A percentile compares a stretch with the other conserved stretches of the same genome.
Conservation (phyloP, 2,113 vertebrate genomes). For the Gobius niger region DNA sequence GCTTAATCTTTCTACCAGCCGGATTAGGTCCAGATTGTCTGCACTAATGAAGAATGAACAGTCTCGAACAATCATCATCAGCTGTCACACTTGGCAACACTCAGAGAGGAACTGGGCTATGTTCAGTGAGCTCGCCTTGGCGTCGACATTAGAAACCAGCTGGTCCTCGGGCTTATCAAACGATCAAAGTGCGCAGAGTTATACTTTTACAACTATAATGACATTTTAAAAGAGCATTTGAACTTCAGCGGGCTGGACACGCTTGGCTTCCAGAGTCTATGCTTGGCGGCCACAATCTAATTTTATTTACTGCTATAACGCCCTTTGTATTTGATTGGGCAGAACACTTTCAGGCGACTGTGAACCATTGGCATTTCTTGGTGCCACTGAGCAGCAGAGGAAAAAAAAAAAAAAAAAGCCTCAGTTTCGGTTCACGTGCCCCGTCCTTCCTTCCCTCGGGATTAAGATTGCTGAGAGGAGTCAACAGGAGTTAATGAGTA, state of each 20-base stretch:
- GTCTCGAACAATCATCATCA: neutral
- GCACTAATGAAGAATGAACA: neutral
- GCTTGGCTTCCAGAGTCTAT: constrained; percentile 8
- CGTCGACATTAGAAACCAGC: neutral
- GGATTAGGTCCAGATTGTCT: neutral
- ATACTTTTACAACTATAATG: constrained; percentile 6
- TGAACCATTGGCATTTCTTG: constrained; percentile 46
- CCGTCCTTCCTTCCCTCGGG: constrained; percentile 53
- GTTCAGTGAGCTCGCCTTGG: constrained; percentile 1
- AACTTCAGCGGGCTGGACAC: neutral
- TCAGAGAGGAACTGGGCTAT: neutral
- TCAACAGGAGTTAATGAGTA: constrained; percentile 76
- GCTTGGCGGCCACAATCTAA: constrained; percentile 17
- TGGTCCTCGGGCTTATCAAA: neutral
- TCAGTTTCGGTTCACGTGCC: constrained; percentile 48
- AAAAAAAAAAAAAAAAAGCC: constrained; percentile 20
- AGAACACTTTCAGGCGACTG: constrained; percentile 31
- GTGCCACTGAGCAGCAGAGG: constrained; percentile 24
- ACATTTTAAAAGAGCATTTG: constrained; percentile 2
- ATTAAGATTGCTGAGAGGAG: constrained; percentile 68
- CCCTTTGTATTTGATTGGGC: constrained; percentile 27
- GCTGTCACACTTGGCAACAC: neutral
- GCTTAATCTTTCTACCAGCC: neutral
- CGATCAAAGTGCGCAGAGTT: neutral
- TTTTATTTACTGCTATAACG: constrained; percentile 51